Conservation (phyloP, 2,888 invertebrate genomes). For the Chesias legatella region DNA sequence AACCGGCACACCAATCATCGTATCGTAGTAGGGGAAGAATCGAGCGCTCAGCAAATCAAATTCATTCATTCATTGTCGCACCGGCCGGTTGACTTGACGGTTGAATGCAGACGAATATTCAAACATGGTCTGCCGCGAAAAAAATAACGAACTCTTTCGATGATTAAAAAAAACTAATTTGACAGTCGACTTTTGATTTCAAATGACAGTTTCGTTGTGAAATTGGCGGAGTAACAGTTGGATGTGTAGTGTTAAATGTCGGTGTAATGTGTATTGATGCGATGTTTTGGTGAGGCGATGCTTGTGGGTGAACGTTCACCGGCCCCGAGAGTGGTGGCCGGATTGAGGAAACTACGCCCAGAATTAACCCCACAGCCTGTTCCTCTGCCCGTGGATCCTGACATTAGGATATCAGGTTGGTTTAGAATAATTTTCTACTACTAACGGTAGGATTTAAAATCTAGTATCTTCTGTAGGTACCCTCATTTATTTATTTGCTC, state of each 20-base stretch:
- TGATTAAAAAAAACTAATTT: constrained; percentile 60
- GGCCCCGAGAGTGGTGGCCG: constrained; percentile 78
- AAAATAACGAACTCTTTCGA: constrained; percentile 69
- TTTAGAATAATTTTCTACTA: constrained; percentile 10
- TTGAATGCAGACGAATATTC: constrained; percentile 22
- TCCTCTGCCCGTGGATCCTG: constrained; percentile 65
- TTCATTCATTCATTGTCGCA: constrained; percentile 63
- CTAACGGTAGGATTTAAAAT: too few species aligned
- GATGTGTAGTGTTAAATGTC: constrained; percentile 34
- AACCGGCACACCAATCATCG: constrained; percentile 21
- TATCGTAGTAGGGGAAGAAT: constrained; percentile 39
- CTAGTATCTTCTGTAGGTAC: too few species aligned
- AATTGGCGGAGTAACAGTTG: constrained; percentile 40
- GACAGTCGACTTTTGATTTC: constrained; percentile 41
- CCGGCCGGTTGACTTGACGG: constrained; percentile 52
- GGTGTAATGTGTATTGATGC: constrained; percentile 54
- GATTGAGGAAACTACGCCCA: constrained; percentile 70
- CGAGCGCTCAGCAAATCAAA: constrained; percentile 44
- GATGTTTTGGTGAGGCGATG: constrained; percentile 69
- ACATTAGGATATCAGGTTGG: constrained; percentile 73
- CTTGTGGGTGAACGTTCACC: constrained; percentile 75
- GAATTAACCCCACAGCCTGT: constrained; percentile 71
- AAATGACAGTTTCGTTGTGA: constrained; percentile 23
- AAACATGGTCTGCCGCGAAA: constrained; percentile 51
- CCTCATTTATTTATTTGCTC: too few species aligned